Evolutionary conservation across 2,113 vertebrate genomes (phyloP), one percentile per base, ranked within the genome.

Genomic region (Trinectes maculatus): DNA sequence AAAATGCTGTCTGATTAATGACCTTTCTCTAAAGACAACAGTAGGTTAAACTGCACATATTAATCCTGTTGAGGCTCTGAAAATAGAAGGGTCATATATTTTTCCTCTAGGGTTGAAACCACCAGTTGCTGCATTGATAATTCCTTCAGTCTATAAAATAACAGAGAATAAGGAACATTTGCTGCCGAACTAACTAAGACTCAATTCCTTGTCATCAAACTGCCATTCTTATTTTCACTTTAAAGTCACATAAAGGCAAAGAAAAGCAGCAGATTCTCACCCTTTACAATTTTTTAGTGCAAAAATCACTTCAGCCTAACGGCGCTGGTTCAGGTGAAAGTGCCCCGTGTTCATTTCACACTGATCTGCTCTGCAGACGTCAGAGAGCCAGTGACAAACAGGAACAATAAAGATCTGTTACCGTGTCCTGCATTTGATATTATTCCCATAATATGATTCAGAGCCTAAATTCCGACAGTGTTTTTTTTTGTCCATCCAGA

Each of bases 401-500:
- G 8, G 12, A 3, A 46, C 21, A 48, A 33, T 29, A 33, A 25
- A 46, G 15, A 25, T 4, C 22, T 25, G 5, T 31, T 24, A 6
- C 22, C 42, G 10, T 31, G 24, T 29, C 10, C 3, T 19, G 4
- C 24, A 9, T 9, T 11, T 31, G 25, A 29, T 25, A 9, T 5
- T 24, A 28, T 54, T n/a, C n/a, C n/a, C n/a, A n/a, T n/a, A n/a
- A n/a, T 26, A 25, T 61, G 8, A 6, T 60, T 42, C 8, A 8
- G 8, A n/a, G 25, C 24, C 13, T 40, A 13, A 43, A 54, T 33
- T 53, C 28, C 3, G 2, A 31, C 46, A 49, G 1, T 47, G 26
- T 51, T 6, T 31, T 72, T 61, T 63, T 13, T 60, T 81, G 62
- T 55, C 54, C 47, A 26, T 69, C 36, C 70, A 91, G 90, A 89